Base-by-base conservation (phyloP, 2,797 vertebrate genomes). In the Bryconaethiops microstoma region DNA sequence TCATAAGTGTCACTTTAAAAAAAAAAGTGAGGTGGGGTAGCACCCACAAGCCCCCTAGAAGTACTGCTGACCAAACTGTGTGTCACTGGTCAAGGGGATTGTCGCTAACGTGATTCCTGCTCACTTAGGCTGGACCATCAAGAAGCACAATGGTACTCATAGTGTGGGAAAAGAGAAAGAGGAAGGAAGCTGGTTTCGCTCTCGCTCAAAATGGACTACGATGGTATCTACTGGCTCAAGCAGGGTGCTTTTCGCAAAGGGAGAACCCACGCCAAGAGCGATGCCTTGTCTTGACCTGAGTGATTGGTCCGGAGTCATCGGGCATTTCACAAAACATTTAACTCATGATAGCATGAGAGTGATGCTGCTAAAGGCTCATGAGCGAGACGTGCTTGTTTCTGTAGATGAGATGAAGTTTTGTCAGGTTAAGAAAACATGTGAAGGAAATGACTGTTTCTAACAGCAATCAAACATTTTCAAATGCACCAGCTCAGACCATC, bases 91-190 rank as follows among this genome's bases (percentile, higher is more conserved):
- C 40, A 65, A 67, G 69, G 48, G 74, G 59, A 82, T 57, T 80
- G 64, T 71, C 74, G 40, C 76, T 74, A 57, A 54, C 39, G 19
- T 65, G 23, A 57, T 52, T 48, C 82, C 67, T 62, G 39, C 21
- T 35, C 63, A 67, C 57, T 39, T 21, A 23, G 62, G 54, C 75
- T 52, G 59, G 52, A 73, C 74, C 60, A 64, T 83, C 71, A 42
- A 29, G 40, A n/a, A 9, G 21, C 72, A 87, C 87, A 87, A 84
- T 85, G 60, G 76, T 17, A 16, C 29, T 50, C 54, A 13, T 62
- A 68, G 59, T 87, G 85, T 88, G 85, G 80, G 88, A 88, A 86
- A 87, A 50, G 60, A 84, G 86, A 59, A 78, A 76, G 81, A 86
- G 86, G 87, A 88, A 86, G 85, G 81, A 85, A 83, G 68, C 50